Conservation (phyloP, 2,113 vertebrate genomes). For the Engystomops pustulosus region DNA sequence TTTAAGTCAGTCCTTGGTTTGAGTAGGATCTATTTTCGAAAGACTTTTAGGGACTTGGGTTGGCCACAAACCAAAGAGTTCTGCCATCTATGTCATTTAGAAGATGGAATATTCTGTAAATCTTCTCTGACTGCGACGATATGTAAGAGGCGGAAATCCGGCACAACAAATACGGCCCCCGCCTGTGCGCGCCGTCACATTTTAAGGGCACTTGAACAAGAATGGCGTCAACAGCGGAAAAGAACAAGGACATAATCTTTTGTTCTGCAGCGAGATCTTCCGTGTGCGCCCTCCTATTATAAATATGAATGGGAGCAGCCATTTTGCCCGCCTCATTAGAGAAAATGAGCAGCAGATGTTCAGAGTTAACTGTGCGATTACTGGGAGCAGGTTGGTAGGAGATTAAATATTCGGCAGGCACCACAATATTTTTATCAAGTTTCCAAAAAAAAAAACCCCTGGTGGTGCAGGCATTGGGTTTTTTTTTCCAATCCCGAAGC, state of each 20-base stretch:
- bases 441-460: too few species aligned
- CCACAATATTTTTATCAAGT: neutral
- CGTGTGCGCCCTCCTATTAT: constrained; percentile 7
- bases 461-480: too few species aligned
- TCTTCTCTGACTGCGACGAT: neutral
- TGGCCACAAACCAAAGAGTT: too few species aligned
- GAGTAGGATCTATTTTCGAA: too few species aligned
- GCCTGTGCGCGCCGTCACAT: neutral
- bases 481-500: too few species aligned
- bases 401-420: constrained; percentile 12
- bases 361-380: constrained; percentile 13
- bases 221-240: neutral
- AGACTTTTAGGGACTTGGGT: too few species aligned
- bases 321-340: constrained; percentile 38
- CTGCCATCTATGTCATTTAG: neutral
- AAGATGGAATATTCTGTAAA: neutral
- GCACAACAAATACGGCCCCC: neutral
- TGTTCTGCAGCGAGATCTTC: too few species aligned
- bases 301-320: constrained; percentile 38
- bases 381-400: constrained; percentile 10
- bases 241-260: constrained; percentile 16
- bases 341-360: constrained; percentile 41
- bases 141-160: neutral
- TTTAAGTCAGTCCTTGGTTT: too few species aligned
- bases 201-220: constrained; percentile 18